phyloP scores from a whole-genome alignment of 2,113 vertebrate species.

The Solenodon paradoxus region DNA sequence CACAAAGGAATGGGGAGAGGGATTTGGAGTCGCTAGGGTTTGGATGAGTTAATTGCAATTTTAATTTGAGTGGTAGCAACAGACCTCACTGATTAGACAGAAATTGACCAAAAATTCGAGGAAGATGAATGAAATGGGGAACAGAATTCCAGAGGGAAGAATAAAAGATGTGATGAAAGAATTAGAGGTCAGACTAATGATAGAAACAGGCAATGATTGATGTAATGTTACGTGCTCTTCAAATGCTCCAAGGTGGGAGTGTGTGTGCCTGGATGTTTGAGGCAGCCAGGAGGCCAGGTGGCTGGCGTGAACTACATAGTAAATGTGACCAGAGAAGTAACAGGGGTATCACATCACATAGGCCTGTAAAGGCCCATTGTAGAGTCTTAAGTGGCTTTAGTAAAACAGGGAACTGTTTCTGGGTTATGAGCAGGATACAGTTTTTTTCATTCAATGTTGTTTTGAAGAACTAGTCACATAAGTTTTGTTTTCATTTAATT shows the following conservation, averaged over 20 bases:
- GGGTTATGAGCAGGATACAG: neutral
- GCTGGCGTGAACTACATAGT: neutral
- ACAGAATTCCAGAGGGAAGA: neutral
- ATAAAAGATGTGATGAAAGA: too few relatives aligned
- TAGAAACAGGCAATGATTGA: too few relatives aligned
- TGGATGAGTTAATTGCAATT: neutral
- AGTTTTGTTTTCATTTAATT: neutral
- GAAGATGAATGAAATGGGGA: neutral
- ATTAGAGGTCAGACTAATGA: too few relatives aligned
- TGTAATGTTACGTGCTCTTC: too few relatives aligned
- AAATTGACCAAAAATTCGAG: neutral
- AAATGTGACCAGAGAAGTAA: neutral
- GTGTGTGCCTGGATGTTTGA: too few relatives aligned
- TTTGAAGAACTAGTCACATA: neutral
- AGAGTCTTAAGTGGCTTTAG: neutral
- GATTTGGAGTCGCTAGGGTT: neutral
- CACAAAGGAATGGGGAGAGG: neutral
- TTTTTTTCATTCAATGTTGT: neutral
- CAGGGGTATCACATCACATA: fast-evolving
- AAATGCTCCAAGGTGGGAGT: neutral
- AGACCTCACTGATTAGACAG: neutral
- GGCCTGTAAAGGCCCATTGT: neutral
- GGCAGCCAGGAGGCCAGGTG: neutral
- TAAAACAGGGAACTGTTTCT: neutral
- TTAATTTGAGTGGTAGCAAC: neutral